phyloP scores from a whole-genome alignment of 2,797 vertebrate species.

The Urosaurus nigricauda region DNA sequence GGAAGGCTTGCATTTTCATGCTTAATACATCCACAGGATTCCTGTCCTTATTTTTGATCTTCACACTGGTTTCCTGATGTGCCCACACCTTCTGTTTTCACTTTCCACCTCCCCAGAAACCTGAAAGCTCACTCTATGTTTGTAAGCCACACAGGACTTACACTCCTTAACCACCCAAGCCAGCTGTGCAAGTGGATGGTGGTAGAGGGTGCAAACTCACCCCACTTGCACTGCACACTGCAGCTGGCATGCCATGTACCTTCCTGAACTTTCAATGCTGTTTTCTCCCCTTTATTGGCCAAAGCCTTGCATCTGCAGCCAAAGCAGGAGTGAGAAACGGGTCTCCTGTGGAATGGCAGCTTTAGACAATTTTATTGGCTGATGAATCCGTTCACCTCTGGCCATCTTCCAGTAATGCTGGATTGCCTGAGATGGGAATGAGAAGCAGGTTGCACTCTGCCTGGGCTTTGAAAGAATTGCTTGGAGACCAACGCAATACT shows the following conservation, averaged over 20 bases:
- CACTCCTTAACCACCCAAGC: conserved; percentile 43
- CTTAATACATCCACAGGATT: conserved; percentile 18
- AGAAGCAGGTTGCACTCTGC: conserved; percentile 67
- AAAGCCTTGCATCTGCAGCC: conserved; percentile 64
- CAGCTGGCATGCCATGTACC: conserved; percentile 35
- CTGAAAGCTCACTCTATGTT: not conserved
- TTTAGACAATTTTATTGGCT: conserved; percentile 76
- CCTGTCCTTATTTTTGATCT: conserved; percentile 55
- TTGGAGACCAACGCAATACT: conserved; percentile 16
- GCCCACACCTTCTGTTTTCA: conserved; percentile 47
- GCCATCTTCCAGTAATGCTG: conserved; percentile 72
- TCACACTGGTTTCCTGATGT: conserved; percentile 38
- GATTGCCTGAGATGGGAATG: conserved; percentile 69
- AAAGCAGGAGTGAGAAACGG: conserved; percentile 18
- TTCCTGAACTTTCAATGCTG: conserved; percentile 21
- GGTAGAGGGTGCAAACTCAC: conserved; percentile 21
- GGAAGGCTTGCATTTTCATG: not conserved
- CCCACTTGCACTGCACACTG: not conserved
- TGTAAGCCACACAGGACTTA: conserved; percentile 26
- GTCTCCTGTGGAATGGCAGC: conserved; percentile 74
- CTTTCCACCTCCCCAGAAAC: conserved; percentile 6
- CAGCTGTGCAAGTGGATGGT: conserved; percentile 18
- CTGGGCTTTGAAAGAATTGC: conserved; percentile 61
- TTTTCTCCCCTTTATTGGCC: conserved; percentile 70
- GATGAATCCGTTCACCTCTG: conserved; percentile 74